Conservation (phyloP, 2,113 vertebrate genomes). For the Pomatostomus ruficeps region DNA sequence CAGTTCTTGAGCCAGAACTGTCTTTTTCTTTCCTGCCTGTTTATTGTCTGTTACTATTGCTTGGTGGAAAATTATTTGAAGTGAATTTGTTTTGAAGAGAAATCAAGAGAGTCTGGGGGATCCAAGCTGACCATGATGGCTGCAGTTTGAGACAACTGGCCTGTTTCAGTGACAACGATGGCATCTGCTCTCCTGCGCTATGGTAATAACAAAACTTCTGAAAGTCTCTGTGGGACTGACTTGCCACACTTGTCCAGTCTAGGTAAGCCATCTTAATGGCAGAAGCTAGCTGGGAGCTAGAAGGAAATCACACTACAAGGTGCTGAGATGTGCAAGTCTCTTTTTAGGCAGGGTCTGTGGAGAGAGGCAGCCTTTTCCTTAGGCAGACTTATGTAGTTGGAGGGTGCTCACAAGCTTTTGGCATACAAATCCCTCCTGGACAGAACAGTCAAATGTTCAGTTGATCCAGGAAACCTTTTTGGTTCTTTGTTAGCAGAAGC, state of each 20-base stretch:
- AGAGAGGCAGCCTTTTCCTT: background rate
- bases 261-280: background rate
- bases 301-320: background rate
- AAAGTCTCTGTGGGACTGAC: background rate
- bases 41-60: background rate
- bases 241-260: background rate
- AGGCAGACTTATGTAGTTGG: background rate
- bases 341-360: background rate
- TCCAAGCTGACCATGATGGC: background rate
- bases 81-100: background rate
- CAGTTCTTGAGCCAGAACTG: background rate
- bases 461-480: background rate
- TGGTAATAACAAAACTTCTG: background rate
- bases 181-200: background rate
- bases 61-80: background rate
- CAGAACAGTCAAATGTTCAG: background rate
- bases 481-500: background rate
- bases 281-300: background rate
- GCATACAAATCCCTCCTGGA: background rate
- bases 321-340: background rate
- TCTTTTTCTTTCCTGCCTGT: background rate
- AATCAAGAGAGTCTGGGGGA: background rate
- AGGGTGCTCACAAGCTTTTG: background rate
- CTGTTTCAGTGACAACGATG: background rate
- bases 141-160: background rate